Percentiles rank a stretch among this genome's conserved stretches.
Evolutionary conservation across 2,797 vertebrate genomes (phyloP).

Genomic region (Xyrichtys novacula): DNA sequence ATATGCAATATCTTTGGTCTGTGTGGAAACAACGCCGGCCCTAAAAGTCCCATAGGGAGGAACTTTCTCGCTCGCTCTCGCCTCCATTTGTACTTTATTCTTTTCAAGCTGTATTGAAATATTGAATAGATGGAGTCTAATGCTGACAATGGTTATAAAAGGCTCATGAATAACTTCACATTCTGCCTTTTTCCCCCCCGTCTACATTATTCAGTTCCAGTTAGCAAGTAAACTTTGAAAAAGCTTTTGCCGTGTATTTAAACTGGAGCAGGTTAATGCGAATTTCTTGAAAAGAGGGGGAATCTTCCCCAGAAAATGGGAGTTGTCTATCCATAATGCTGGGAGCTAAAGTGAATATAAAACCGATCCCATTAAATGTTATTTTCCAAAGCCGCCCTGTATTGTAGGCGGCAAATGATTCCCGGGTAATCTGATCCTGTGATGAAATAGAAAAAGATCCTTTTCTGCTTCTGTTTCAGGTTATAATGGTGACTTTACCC

Average conservation of each 20-base stretch:
- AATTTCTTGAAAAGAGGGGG: constrained; percentile 35
- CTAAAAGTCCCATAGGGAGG: constrained; percentile 61
- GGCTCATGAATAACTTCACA: constrained; percentile 73
- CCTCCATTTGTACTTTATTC: constrained; percentile 61
- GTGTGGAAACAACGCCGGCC: constrained; percentile 53
- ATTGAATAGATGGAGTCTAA: constrained; percentile 80
- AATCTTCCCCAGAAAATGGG: constrained; percentile 43
- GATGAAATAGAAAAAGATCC: background rate
- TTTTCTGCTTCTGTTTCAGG: constrained; percentile 16
- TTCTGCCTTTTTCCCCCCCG: constrained; percentile 36
- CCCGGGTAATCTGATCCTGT: constrained; percentile 13
- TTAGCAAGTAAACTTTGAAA: constrained; percentile 66
- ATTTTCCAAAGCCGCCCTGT: background rate
- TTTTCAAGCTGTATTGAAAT: constrained; percentile 77
- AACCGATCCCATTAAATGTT: constrained; percentile 12
- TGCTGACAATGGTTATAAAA: constrained; percentile 80
- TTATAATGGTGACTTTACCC: background rate
- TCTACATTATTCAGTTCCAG: constrained; percentile 70
- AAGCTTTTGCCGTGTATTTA: constrained; percentile 51
- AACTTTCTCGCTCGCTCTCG: constrained; percentile 44
- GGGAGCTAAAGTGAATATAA: constrained; percentile 37
- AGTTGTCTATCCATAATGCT: constrained; percentile 50
- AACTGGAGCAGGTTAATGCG: constrained; percentile 56
- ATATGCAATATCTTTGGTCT: constrained; percentile 46
- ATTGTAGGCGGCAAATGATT: constrained; percentile 7